phyloP scores from a whole-genome alignment of 1,140 invertebrate species.

The Heterodera schachtii region DNA sequence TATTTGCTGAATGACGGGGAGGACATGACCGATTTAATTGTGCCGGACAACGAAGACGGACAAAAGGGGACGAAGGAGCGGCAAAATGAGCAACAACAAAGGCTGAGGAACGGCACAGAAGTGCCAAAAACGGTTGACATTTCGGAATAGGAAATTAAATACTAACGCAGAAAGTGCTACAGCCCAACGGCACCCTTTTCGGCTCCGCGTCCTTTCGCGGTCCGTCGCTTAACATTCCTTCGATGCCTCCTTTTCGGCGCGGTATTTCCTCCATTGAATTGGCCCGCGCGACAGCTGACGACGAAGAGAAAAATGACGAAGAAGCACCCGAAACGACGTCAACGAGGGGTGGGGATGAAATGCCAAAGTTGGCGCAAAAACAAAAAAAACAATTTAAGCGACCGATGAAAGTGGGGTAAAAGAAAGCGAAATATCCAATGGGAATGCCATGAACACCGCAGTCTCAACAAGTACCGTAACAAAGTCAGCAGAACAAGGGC shows the following conservation, averaged over 20 bases:
- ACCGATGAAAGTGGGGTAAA: not conserved
- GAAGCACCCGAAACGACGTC: not conserved
- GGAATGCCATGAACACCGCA: not conserved
- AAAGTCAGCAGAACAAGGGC: not conserved
- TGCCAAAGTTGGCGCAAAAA: too few species aligned
- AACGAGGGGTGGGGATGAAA: not conserved
- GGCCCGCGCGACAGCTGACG: not conserved
- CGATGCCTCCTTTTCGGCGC: not conserved
- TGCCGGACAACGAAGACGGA: not conserved
- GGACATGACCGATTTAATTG: not conserved
- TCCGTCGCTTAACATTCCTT: not conserved
- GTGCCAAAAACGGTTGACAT: not conserved
- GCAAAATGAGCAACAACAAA: not conserved
- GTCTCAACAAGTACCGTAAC: not conserved
- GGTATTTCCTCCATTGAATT: constrained; percentile 22
- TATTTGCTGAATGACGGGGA: constrained; percentile 23
- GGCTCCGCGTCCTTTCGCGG: not conserved
- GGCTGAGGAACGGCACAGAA: not conserved
- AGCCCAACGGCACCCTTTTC: not conserved
- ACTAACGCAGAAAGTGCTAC: not conserved
- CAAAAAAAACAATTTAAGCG: not conserved
- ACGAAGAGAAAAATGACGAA: not conserved
- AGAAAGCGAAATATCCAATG: not conserved
- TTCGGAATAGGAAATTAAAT: not conserved
- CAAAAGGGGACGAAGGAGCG: too few species aligned